phyloP scores from a whole-genome alignment of 2,113 vertebrate genomes.

The Okapia johnstoni region DNA sequence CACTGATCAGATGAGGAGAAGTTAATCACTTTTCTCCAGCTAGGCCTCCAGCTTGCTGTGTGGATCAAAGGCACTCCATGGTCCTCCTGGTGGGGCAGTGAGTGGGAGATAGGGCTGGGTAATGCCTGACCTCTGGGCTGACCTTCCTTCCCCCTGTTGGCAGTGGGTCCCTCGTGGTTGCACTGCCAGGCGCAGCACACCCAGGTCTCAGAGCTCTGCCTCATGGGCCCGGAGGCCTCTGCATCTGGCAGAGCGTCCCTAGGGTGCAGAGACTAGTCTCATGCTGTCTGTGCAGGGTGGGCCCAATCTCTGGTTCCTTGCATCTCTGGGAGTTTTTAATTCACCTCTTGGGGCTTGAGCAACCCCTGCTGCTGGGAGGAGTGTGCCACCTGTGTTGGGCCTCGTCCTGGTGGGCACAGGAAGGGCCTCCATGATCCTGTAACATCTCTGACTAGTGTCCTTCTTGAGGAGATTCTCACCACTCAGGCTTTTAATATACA shows the following conservation, averaged over 20 bases:
- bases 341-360: background rate
- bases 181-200: rapidly evolving
- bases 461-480: background rate
- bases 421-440: background rate
- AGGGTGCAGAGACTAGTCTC: background rate
- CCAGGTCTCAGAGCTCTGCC: rapidly evolving
- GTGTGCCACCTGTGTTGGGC: background rate
- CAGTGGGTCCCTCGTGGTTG: rapidly evolving
- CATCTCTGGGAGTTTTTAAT: background rate
- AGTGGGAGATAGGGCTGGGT: rapidly evolving
- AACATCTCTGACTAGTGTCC: background rate
- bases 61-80: background rate
- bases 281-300: background rate
- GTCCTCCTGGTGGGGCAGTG: background rate
- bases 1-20: background rate
- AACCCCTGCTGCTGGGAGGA: background rate
- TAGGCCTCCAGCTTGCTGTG: background rate
- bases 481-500: background rate
- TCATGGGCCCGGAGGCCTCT: rapidly evolving
- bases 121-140: background rate
- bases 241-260: background rate
- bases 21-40: constrained; percentile 33
- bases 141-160: background rate
- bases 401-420: background rate
- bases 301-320: background rate